phyloP scores from a whole-genome alignment of 2,888 invertebrate species.

The Drosophila colorata region DNA sequence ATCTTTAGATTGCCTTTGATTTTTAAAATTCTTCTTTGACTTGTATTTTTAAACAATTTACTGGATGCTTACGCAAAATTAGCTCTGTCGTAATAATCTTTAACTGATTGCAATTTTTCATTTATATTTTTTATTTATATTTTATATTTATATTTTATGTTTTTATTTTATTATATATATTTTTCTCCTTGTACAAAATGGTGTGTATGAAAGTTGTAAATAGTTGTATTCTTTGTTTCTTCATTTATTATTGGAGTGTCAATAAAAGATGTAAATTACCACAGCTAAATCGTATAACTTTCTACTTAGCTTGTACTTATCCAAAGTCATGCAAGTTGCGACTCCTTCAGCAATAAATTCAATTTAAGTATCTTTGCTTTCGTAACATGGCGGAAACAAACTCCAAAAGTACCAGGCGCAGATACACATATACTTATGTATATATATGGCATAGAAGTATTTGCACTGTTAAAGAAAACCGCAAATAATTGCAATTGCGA shows the following conservation, averaged over 20 bases:
- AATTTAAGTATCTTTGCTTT: slow-evolving; percentile 15
- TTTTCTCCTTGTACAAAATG: too few relatives aligned
- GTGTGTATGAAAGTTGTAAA: too few relatives aligned
- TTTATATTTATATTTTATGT: too few relatives aligned
- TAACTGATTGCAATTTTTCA: too few relatives aligned
- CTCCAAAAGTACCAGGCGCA: slow-evolving; percentile 3
- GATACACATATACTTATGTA: slow-evolving; percentile 1
- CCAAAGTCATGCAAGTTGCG: slow-evolving; percentile 24
- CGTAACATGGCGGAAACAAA: slow-evolving; percentile 15
- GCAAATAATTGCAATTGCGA: slow-evolving; percentile 55
- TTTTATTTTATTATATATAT: too few relatives aligned
- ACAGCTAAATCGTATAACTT: slow-evolving; percentile 9
- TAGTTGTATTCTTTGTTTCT: background rate
- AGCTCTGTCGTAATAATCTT: too few relatives aligned
- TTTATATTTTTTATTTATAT: too few relatives aligned
- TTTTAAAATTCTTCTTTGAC: too few relatives aligned
- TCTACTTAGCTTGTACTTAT: slow-evolving; percentile 6
- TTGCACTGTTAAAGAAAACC: slow-evolving; percentile 34
- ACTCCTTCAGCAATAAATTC: slow-evolving; percentile 35
- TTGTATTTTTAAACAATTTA: too few relatives aligned
- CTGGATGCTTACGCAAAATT: too few relatives aligned
- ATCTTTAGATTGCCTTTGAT: too few relatives aligned
- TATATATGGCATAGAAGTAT: slow-evolving; percentile 4
- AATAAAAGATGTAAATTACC: background rate
- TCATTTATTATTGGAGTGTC: too few relatives aligned